These are phyloP conservation scores for Cerceris rybyensis DNA, from an alignment of 2,888 invertebrate genomes.

Conservation along the genomic window DNA sequence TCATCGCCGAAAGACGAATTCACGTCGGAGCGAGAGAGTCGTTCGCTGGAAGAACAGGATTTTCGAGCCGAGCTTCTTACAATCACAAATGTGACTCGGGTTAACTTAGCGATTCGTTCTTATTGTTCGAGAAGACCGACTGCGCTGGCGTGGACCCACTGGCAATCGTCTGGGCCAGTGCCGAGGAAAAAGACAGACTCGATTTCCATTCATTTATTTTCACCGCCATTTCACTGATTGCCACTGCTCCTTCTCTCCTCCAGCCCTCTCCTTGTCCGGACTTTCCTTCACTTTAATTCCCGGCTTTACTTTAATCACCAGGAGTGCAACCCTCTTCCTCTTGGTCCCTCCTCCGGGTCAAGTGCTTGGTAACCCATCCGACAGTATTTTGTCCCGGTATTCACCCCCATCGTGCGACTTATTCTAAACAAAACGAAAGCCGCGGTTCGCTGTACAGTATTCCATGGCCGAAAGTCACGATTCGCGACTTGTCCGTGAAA, in stretches of 20 bases:
- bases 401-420: slow-evolving; percentile 41
- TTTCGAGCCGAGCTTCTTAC: slow-evolving; percentile 68
- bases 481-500: slow-evolving; percentile 20
- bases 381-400: slow-evolving; percentile 43
- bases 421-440: slow-evolving; percentile 40
- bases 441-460: slow-evolving; percentile 10
- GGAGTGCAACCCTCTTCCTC: slow-evolving; percentile 69
- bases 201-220: slow-evolving; percentile 81
- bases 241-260: slow-evolving; percentile 63
- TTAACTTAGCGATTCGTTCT: slow-evolving; percentile 74
- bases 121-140: slow-evolving; percentile 68
- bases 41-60: slow-evolving; percentile 51
- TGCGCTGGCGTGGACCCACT: slow-evolving; percentile 22
- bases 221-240: slow-evolving; percentile 80
- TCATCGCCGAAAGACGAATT: slow-evolving; percentile 32
- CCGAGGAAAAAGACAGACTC: slow-evolving; percentile 73
- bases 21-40: slow-evolving; percentile 47
- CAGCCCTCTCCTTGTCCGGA: slow-evolving; percentile 33
- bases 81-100: slow-evolving; percentile 75
- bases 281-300: slow-evolving; percentile 74
- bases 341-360: slow-evolving; percentile 67
- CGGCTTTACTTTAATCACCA: slow-evolving; percentile 78
- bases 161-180: slow-evolving; percentile 50
- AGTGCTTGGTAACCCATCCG: slow-evolving; percentile 70
- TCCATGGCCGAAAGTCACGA: slow-evolving; percentile 11